Conservation (phyloP, 2,888 invertebrate species). For the Drosophila nr. medialis region DNA sequence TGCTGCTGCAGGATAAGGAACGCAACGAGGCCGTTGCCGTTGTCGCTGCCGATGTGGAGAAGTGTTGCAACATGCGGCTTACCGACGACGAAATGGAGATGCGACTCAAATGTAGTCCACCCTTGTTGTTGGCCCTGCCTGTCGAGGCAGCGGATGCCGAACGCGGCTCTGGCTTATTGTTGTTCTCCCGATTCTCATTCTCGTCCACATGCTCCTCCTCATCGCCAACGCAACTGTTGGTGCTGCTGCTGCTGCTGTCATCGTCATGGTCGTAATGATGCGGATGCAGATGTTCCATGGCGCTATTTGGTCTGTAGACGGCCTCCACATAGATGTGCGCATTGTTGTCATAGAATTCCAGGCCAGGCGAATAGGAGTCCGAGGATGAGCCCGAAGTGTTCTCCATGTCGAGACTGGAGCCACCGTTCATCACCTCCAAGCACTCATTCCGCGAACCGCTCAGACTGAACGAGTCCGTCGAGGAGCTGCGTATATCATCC, state of each 20-base stretch:
- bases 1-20: conserved; percentile 88
- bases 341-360: conserved; percentile 72
- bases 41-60: conserved; percentile 85
- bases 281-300: conserved; percentile 67
- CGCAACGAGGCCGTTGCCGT: conserved; percentile 86
- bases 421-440: conserved; percentile 57
- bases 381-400: conserved; percentile 83
- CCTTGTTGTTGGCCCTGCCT: conserved; percentile 17
- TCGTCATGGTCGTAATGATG: conserved; percentile 60
- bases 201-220: conserved; percentile 46
- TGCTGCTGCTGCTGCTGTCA: conserved; percentile 33
- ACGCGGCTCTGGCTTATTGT: conserved; percentile 31
- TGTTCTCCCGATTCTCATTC: conserved; percentile 48
- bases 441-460: conserved; percentile 77
- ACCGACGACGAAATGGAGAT: conserved; percentile 87
- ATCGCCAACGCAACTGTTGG: conserved; percentile 29
- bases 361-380: conserved; percentile 69
- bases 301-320: conserved; percentile 69
- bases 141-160: conserved; percentile 57
- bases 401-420: conserved; percentile 81
- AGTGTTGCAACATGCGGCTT: conserved; percentile 89
- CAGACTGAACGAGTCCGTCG: conserved; percentile 83
- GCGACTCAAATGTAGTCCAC: conserved; percentile 81
- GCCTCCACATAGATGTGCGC: conserved; percentile 70
- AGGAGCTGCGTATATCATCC: conserved; percentile 85